phyloP scores from a whole-genome alignment of 2,888 invertebrate genomes.

The Dexiosoma caninum region DNA sequence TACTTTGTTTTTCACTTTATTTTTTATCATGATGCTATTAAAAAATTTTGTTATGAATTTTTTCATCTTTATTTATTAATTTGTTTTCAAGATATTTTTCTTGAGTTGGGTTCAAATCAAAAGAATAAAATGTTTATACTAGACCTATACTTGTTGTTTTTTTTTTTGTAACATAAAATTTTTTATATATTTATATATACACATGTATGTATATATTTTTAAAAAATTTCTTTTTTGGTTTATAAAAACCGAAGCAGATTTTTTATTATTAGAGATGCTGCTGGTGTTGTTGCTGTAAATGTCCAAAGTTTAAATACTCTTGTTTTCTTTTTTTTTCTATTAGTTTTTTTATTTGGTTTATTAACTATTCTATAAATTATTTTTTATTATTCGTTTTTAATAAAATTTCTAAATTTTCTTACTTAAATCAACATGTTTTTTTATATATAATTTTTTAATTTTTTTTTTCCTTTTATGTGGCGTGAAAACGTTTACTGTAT shows the following conservation, averaged over 20 bases:
- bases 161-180: slow-evolving; percentile 39
- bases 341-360: slow-evolving; percentile 10
- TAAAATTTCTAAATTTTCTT: slow-evolving; percentile 53
- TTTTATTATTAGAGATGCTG: slow-evolving; percentile 57
- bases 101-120: slow-evolving; percentile 28
- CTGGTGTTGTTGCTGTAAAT: slow-evolving; percentile 43
- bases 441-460: slow-evolving; percentile 21
- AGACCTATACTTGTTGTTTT: slow-evolving; percentile 19
- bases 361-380: slow-evolving; percentile 47
- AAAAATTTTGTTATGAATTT: slow-evolving; percentile 25
- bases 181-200: too few species aligned
- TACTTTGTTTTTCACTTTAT: background rate
- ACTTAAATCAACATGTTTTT: slow-evolving; percentile 48
- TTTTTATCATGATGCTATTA: slow-evolving; percentile 39
- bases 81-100: background rate
- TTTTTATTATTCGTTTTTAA: slow-evolving; percentile 29
- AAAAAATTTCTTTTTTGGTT: slow-evolving; percentile 1
- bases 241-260: slow-evolving; percentile 35
- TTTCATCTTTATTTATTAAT: background rate
- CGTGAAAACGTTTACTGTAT: slow-evolving; percentile 49
- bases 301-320: slow-evolving; percentile 21
- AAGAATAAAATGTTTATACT: slow-evolving; percentile 37
- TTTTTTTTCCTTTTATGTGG: slow-evolving; percentile 31
- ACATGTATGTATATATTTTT: slow-evolving; percentile 9
- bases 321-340: slow-evolving; percentile 4